phyloP scores from a whole-genome alignment of 1,140 invertebrate species.

The Ceratina calcarata region DNA sequence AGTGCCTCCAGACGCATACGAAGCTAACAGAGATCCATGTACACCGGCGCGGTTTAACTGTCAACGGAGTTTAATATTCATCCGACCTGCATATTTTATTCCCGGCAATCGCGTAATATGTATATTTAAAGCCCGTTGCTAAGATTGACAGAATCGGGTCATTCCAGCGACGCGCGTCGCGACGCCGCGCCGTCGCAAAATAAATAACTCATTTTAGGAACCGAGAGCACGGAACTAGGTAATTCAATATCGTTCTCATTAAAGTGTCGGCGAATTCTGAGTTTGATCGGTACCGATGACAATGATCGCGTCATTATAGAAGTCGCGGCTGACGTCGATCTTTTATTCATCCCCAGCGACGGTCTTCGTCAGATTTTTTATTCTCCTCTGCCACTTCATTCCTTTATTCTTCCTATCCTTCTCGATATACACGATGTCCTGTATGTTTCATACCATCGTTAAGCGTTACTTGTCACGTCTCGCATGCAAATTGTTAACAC shows the following conservation, averaged over 20 bases:
- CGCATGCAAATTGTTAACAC: no score
- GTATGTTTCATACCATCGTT: no score
- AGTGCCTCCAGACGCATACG: conserved; percentile 27
- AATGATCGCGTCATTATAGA: conserved; percentile 55
- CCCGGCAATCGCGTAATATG: conserved; percentile 69
- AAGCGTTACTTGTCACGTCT: no score
- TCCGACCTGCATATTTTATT: conserved; percentile 71
- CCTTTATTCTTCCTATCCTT: no score
- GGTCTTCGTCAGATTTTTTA: conserved; percentile 14
- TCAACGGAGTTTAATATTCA: conserved; percentile 66
- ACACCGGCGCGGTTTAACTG: conserved; percentile 54
- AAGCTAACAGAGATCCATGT: conserved; percentile 33
- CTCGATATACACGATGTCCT: no score
- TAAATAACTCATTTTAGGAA: conserved; percentile 77
- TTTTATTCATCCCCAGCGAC: conserved; percentile 20
- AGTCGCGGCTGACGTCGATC: conserved; percentile 30
- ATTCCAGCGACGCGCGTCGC: conserved; percentile 73
- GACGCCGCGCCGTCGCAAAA: conserved; percentile 70
- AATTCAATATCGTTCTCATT: conserved; percentile 76
- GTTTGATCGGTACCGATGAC: conserved; percentile 49
- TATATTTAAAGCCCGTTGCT: conserved; percentile 74
- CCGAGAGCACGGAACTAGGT: conserved; percentile 68
- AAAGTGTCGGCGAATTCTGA: conserved; percentile 68
- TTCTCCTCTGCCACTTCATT: neutral
- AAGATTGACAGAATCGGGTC: conserved; percentile 78